These are phyloP conservation scores for Pluvialis apricaria DNA, from an alignment of 2,113 vertebrate species.

Conservation along the genomic window DNA sequence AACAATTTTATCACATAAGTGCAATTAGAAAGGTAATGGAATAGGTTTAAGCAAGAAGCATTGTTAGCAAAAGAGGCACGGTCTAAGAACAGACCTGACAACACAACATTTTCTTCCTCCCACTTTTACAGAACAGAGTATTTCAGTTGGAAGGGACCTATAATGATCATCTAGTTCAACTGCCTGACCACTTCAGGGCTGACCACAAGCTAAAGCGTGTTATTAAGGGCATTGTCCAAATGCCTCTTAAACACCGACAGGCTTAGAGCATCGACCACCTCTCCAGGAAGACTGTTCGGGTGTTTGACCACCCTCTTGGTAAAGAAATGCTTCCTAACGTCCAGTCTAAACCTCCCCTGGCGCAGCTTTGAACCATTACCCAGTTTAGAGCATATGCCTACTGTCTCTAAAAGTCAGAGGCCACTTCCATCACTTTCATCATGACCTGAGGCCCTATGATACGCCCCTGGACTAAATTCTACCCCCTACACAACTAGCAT, in stretches of 20 bases:
- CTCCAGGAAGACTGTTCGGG: neutral
- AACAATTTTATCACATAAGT: neutral
- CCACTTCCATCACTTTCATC: neutral
- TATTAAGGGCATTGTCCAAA: neutral
- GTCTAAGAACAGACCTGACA: neutral
- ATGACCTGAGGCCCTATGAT: fast-evolving
- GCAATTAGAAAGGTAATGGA: neutral
- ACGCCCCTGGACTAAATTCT: neutral
- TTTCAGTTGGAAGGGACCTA: neutral
- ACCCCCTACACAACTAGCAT: neutral
- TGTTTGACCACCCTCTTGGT: neutral
- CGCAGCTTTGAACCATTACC: neutral
- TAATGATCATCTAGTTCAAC: neutral
- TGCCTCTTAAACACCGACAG: neutral
- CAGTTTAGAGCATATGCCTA: neutral
- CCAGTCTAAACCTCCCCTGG: neutral
- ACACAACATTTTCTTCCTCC: neutral
- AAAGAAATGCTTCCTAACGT: neutral
- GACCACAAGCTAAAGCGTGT: neutral
- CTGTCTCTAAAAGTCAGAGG: neutral
- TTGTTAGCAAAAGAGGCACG: neutral
- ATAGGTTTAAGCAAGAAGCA: neutral
- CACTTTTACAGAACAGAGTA: neutral
- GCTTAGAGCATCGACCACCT: neutral
- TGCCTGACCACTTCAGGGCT: neutral